These are phyloP conservation scores for Gephyroberyx darwinii DNA, from an alignment of 2,797 vertebrate species.

Conservation along the genomic window DNA sequence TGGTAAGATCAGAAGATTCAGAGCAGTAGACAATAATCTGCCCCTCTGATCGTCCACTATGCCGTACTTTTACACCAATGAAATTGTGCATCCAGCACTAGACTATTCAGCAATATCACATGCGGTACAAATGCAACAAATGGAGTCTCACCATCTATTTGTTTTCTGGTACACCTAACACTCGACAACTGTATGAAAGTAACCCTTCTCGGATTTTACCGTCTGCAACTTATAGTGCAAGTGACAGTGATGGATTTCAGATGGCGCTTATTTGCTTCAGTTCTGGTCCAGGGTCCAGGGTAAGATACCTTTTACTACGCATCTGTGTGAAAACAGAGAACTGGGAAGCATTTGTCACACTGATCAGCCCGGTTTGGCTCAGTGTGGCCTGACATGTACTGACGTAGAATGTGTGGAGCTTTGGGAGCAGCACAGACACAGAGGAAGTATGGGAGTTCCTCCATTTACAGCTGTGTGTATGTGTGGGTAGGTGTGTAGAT, in stretches of 20 bases:
- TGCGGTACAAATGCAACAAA: slow-evolving; percentile 7
- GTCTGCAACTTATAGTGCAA: slow-evolving; percentile 30
- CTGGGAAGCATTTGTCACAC: slow-evolving; percentile 54
- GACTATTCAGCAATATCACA: slow-evolving; percentile 15
- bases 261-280: slow-evolving; percentile 47
- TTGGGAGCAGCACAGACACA: slow-evolving; percentile 31
- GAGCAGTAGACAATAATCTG: slow-evolving; percentile 7
- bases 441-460: slow-evolving; percentile 39
- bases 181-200: slow-evolving; percentile 28
- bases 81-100: not conserved
- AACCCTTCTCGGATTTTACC: slow-evolving; percentile 7
- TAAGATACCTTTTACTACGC: slow-evolving; percentile 42
- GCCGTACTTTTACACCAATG: slow-evolving; percentile 11
- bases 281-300: slow-evolving; percentile 42
- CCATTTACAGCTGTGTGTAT: slow-evolving; percentile 28
- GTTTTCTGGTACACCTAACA: slow-evolving; percentile 1
- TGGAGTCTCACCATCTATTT: slow-evolving; percentile 15
- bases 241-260: slow-evolving; percentile 54
- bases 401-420: slow-evolving; percentile 27
- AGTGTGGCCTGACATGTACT: slow-evolving; percentile 29
- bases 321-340: slow-evolving; percentile 45
- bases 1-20: slow-evolving; percentile 30
- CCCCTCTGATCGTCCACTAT: slow-evolving; percentile 12
- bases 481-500: not conserved
- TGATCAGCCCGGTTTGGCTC: slow-evolving; percentile 59